phyloP scores from a whole-genome alignment of 2,113 vertebrate genomes.

The Abramis brama region DNA sequence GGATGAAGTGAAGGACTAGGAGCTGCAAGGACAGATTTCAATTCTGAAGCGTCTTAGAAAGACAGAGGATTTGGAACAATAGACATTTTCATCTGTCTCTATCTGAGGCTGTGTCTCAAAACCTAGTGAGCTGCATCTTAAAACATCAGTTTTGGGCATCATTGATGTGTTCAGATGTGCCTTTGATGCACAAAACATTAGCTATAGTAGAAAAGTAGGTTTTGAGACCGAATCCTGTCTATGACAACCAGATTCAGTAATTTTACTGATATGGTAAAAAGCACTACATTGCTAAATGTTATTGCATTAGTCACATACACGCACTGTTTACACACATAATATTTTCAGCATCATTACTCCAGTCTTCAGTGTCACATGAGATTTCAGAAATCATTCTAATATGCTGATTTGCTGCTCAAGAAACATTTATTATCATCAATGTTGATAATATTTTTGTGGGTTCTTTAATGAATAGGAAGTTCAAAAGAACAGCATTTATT shows the following conservation, averaged over 20 bases:
- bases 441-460: too few relatives aligned
- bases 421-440: background rate
- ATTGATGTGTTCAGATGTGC: background rate
- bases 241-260: background rate
- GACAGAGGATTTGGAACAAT: background rate
- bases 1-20: background rate
- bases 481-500: too few relatives aligned
- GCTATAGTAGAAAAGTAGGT: background rate
- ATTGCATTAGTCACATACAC: background rate
- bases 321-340: too few relatives aligned
- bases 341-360: background rate
- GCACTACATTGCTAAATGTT: background rate
- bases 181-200: background rate
- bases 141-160: background rate
- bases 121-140: background rate
- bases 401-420: background rate
- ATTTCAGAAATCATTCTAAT: background rate
- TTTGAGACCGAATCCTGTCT: background rate
- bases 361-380: background rate
- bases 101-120: background rate
- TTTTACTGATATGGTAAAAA: background rate
- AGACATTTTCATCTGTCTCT: background rate
- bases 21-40: background rate
- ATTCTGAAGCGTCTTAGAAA: background rate
- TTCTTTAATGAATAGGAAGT: too few relatives aligned